Conservation (phyloP, 1,140 invertebrate species). For the Eumaeus atala region DNA sequence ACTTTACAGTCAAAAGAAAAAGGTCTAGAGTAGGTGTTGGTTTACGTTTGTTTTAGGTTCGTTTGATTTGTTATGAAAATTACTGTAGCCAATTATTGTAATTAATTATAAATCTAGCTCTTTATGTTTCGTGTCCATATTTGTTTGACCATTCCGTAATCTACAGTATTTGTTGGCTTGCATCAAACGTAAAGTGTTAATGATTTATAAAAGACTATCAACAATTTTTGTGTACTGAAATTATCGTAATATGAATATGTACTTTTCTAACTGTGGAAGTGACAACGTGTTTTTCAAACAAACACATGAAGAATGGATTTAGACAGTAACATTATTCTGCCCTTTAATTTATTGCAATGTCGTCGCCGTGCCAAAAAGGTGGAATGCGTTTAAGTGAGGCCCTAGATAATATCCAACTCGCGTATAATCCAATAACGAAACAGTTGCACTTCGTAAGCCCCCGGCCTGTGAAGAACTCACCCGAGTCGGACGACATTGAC, state of each 20-base stretch:
- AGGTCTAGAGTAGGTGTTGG: constrained; percentile 63
- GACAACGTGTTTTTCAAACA: constrained; percentile 15
- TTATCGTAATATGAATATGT: constrained; percentile 22
- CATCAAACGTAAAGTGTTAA: neutral
- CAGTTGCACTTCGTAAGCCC: constrained; percentile 71
- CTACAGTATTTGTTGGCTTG: neutral
- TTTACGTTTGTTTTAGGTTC: constrained; percentile 47
- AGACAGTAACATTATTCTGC: constrained; percentile 30
- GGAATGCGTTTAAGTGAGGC: constrained; percentile 71
- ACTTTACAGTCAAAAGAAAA: constrained; percentile 61
- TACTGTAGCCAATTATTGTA: constrained; percentile 21
- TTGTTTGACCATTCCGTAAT: neutral
- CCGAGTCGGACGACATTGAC: constrained; percentile 52
- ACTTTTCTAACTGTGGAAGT: constrained; percentile 18
- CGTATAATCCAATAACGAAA: constrained; percentile 73
- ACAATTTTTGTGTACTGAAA: constrained; percentile 7
- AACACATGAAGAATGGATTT: constrained; percentile 36
- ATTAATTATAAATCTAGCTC: constrained; percentile 12
- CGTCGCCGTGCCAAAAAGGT: constrained; percentile 62
- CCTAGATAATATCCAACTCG: constrained; percentile 70
- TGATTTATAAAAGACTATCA: neutral
- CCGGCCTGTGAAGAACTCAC: constrained; percentile 45
- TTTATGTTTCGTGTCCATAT: neutral
- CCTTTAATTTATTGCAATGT: constrained; percentile 38
- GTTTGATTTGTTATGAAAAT: constrained; percentile 30